Conservation (phyloP, 2,113 vertebrate genomes). For the Regulus satrapa region DNA sequence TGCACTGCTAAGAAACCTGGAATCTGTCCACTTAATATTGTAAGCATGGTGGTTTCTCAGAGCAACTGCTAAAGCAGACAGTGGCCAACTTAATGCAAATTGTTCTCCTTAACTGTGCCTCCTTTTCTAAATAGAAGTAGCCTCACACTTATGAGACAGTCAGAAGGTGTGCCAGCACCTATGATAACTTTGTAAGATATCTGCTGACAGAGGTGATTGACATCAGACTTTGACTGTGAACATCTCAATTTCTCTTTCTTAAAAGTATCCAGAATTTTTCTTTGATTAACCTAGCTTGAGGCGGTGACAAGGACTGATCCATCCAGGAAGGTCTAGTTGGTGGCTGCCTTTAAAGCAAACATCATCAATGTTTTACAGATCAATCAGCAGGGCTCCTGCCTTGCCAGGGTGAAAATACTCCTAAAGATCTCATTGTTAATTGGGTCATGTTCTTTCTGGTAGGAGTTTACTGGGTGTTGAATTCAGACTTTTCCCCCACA, state of each 20-base stretch:
- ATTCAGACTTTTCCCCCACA: not conserved
- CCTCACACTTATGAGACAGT: not conserved
- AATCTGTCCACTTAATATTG: not conserved
- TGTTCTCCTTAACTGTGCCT: not conserved
- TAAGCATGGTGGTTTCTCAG: not conserved
- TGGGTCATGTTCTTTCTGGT: not conserved
- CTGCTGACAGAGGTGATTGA: not conserved
- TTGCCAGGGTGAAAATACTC: not conserved
- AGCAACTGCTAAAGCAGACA: not conserved
- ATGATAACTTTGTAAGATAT: not conserved
- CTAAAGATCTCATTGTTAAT: not conserved
- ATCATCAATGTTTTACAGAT: not conserved
- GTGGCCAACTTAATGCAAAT: not conserved
- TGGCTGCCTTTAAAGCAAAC: not conserved
- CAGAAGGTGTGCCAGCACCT: not conserved
- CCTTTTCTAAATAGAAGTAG: not conserved
- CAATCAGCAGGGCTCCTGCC: not conserved
- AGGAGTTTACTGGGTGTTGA: not conserved
- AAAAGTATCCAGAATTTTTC: not conserved
- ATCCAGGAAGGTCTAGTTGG: not conserved
- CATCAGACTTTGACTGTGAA: not conserved
- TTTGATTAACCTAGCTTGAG: not conserved
- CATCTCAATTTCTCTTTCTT: not conserved
- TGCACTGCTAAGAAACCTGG: not conserved
- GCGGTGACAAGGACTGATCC: fast-evolving